Base-by-base conservation (phyloP, 2,888 invertebrate species). In the Syritta pipiens region DNA sequence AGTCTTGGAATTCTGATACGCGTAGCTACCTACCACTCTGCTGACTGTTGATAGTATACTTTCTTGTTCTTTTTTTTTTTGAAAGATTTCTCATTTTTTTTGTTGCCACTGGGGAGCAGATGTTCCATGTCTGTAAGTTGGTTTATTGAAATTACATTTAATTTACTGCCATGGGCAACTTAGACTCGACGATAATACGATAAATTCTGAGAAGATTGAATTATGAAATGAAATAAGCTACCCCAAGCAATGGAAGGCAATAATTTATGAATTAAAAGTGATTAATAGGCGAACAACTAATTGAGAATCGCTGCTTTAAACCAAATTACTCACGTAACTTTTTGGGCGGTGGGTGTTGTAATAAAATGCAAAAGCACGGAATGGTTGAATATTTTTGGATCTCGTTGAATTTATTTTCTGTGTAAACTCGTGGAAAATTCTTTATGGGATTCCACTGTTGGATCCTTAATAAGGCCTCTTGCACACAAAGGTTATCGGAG, bases 61-160 rank as follows among this genome's bases (percentile, higher is more conserved):
- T 20, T 42, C 9, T 57, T 14, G n/a, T 26, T 32, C 10, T 10
- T 10, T 24, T 46, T 32, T 12, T 59, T 30, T 59, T 14, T 4
- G 35, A 1, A 9, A 17, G 14, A 12, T 17, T 46, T n/a, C 9
- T 53, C 40, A 3, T 19, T 3, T 12, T 30, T 12, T 17, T 12
- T 12, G 20, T 4, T n/a, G n/a, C n/a, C n/a, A n/a, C 22, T 10
- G 37, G 7, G 5, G 30, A 30, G 48, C 75, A 75, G 60, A 75
- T 76, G 60, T 55, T 57, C 42, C 7, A 7, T 53, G 67, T 57
- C 49, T 46, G 53, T 19, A 49, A 57, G 55, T 17, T 24, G 60
- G 37, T 62, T 75, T 55, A 62, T 75, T 75, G 44, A 62, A 62
- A 76, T 63, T 55, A 44, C 44, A 49, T 69, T 76, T 69, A 68